Conservation (phyloP, 2,888 invertebrate species). For the Drosophila colorata region DNA sequence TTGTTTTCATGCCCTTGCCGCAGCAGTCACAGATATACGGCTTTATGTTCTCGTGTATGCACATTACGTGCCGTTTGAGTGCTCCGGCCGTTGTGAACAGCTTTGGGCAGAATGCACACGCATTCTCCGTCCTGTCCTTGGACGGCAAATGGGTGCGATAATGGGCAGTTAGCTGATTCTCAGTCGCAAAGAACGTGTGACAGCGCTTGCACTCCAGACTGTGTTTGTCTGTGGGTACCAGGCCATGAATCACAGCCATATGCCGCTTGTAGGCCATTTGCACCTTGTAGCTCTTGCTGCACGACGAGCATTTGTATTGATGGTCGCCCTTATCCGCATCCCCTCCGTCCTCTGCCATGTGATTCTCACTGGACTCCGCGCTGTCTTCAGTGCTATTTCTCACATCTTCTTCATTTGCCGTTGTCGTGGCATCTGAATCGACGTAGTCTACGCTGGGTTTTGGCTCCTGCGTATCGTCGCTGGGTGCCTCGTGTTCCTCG, state of each 20-base stretch:
- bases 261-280: constrained; percentile 60
- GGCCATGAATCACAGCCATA: constrained; percentile 60
- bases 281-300: constrained; percentile 53
- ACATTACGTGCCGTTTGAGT: constrained; percentile 75
- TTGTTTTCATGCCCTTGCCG: constrained; percentile 85
- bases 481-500: constrained; percentile 18
- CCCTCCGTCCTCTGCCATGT: constrained; percentile 1
- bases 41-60: constrained; percentile 83
- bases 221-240: constrained; percentile 40
- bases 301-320: constrained; percentile 47
- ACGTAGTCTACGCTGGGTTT: constrained; percentile 1
- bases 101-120: constrained; percentile 73
- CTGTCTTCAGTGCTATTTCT: constrained; percentile 4
- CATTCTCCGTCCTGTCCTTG: constrained; percentile 57
- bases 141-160: constrained; percentile 67
- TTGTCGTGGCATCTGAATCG: constrained; percentile 4
- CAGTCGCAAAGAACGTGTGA: constrained; percentile 47
- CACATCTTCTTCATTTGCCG: constrained; percentile 4
- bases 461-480: constrained; percentile 7
- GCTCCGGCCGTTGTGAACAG: constrained; percentile 70
- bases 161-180: constrained; percentile 53
- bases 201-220: constrained; percentile 59
- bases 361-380: constrained; percentile 2
- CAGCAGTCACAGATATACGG: constrained; percentile 86
- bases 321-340: neutral